Evolutionary conservation across 35 echinoderm and acorn worm genomes (phyloP), one percentile per base, ranked within the genome.

Genomic region (Hemicentrotus pulcherrimus): DNA sequence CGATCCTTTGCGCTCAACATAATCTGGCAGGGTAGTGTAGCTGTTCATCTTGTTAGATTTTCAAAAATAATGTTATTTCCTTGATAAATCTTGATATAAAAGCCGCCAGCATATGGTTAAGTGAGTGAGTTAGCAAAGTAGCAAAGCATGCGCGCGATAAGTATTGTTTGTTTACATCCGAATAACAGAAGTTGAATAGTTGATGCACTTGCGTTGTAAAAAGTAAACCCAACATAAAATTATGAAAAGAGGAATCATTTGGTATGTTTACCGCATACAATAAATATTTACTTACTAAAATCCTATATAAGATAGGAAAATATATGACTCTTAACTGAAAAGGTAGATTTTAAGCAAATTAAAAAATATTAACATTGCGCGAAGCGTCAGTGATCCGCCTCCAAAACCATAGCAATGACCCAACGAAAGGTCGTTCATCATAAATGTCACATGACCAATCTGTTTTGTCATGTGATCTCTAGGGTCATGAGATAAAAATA

Each of bases 1-100:
- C 0, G 98, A 99, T 58, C 98, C 98, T 92, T 99, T 99, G 31
- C 98, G 95, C 86, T 99, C 98, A 48, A 98, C 97, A 90, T 96
- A 99, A 95, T 99, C 98, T 94, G 97, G 97, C 47, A 95, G 9
- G 89, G 85, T 92, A 31, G 86, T 50, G 28, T 59, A 85, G n/a
- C 70, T 87, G 55, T 78, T 46, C 96, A 96, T 96, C 91, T 93
- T 93, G 46, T 16, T 18, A 90, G 35, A 47, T 41, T 90, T 41
- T 32, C 46, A 8, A 7, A 78, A 28, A 78, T 78, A 28, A 24
- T 90, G 14, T 33, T 86, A 86, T 31, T 86, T 30, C 86, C 8
- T 33, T 12, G n/a, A 86, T 31, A 31, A n/a, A 86, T 2, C 9
- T 31, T 86, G 86, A 86, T 86, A 22, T 33, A 86, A 86, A 86